phyloP scores from a whole-genome alignment of 2,113 vertebrate genomes.

The Aptenodytes patagonicus region DNA sequence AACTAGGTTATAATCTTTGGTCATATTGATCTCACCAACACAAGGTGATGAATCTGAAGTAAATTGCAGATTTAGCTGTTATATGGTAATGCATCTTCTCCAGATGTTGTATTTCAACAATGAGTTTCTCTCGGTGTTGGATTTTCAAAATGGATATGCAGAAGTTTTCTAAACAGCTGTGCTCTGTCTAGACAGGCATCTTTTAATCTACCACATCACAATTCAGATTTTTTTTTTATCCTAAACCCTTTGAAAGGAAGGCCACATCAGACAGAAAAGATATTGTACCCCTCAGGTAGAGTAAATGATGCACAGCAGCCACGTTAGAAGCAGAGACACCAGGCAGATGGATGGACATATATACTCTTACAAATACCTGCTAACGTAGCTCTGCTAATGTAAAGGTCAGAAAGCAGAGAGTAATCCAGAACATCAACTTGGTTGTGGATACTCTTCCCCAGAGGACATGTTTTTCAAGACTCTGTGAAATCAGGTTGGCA shows the following conservation, averaged over 20 bases:
- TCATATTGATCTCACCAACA: background rate
- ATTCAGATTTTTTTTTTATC: background rate
- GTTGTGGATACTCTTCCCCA: conserved; percentile 54
- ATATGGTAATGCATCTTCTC: background rate
- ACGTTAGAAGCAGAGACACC: background rate
- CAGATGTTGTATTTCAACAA: background rate
- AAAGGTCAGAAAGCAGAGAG: conserved; percentile 68
- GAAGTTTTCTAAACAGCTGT: background rate
- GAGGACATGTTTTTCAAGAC: conserved; percentile 58
- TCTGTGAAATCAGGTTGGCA: conserved; percentile 70
- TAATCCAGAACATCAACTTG: conserved; percentile 64
- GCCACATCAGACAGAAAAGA: background rate
- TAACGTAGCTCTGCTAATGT: conserved; percentile 1
- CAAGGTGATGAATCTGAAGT: background rate
- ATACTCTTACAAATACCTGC: conserved; percentile 7
- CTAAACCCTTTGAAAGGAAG: background rate
- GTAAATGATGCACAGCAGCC: background rate
- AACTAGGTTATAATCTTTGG: background rate
- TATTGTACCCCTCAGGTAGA: background rate
- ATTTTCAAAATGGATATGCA: background rate
- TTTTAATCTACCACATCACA: background rate
- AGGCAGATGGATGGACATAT: background rate
- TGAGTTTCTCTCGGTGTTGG: background rate
- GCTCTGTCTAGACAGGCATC: background rate
- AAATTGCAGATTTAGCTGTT: background rate